A percentile compares a stretch with the other conserved stretches of the same genome.
Conservation (phyloP, 2,797 vertebrate genomes). For the Megalops cyprinoides region DNA sequence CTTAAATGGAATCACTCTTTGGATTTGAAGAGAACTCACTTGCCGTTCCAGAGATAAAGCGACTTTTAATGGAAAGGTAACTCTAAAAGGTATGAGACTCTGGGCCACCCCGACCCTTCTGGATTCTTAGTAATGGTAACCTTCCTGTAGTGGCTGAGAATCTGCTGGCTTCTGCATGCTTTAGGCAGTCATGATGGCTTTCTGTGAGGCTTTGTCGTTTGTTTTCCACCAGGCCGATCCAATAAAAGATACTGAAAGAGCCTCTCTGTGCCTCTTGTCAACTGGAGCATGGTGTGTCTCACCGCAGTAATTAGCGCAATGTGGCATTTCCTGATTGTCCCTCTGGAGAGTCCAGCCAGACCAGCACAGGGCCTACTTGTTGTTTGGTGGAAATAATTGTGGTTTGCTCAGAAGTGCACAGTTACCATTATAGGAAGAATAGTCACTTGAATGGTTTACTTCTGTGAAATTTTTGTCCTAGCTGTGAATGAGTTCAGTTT, state of each 20-base stretch:
- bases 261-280: neutral
- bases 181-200: neutral
- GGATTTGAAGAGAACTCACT: too few species aligned
- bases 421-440: neutral
- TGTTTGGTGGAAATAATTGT: conserved; percentile 12
- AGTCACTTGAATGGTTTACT: neutral
- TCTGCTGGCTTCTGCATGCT: neutral
- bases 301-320: conserved; percentile 27
- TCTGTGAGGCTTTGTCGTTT: neutral
- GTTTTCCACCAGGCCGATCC: neutral
- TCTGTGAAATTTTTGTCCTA: neutral
- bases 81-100: too few species aligned
- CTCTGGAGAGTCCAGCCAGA: conserved; percentile 15
- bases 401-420: neutral
- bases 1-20: too few species aligned
- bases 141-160: neutral
- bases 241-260: neutral
- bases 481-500: neutral
- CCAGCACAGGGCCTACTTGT: conserved; percentile 1
- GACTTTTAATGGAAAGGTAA: too few species aligned
- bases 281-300: neutral
- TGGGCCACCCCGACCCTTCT: too few species aligned
- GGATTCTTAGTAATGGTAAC: too few species aligned
- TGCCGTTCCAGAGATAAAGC: too few species aligned
- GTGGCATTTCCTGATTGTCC: conserved; percentile 26